These are phyloP conservation scores for Choristoneura rosaceana DNA, from an alignment of 2,888 invertebrate species.

Conservation along the genomic window DNA sequence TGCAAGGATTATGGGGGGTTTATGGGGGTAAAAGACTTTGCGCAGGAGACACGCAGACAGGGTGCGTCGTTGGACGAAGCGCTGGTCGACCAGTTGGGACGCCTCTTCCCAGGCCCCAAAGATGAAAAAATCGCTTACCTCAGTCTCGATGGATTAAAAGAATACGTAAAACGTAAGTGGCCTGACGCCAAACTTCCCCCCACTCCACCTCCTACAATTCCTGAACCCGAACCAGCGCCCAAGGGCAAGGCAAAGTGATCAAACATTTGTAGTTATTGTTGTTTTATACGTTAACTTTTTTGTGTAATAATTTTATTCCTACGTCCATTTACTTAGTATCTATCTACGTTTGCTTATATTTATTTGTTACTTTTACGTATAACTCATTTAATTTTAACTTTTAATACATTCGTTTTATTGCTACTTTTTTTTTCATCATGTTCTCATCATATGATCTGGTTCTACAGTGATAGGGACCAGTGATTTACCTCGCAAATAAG, in stretches of 20 bases:
- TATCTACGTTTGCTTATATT: not conserved
- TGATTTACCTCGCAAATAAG: conserved; percentile 63
- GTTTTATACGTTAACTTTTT: conserved; percentile 11
- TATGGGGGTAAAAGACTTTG: conserved; percentile 7
- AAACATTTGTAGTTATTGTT: not conserved
- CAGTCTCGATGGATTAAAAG: conserved; percentile 52
- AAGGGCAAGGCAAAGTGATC: conserved; percentile 15
- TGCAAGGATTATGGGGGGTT: not conserved
- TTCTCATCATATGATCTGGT: conserved; percentile 32
- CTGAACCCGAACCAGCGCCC: conserved; percentile 1
- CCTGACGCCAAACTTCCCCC: conserved; percentile 61
- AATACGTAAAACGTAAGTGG: conserved; percentile 62
- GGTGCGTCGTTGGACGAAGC: conserved; percentile 53
- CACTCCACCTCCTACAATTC: conserved; percentile 51
- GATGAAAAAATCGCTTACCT: not conserved
- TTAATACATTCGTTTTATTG: conserved; percentile 16
- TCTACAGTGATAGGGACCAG: conserved; percentile 56
- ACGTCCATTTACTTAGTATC: not conserved
- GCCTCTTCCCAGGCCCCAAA: conserved; percentile 54
- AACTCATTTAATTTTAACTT: not conserved
- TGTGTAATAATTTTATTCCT: not conserved
- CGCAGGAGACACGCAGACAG: not conserved
- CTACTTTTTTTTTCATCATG: conserved; percentile 21
- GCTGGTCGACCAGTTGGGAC: conserved; percentile 52
- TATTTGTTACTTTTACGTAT: not conserved